Percentiles rank a stretch among this genome's conserved stretches.
Conservation (phyloP, 2,113 vertebrate genomes). For the Sebastes fasciatus region DNA sequence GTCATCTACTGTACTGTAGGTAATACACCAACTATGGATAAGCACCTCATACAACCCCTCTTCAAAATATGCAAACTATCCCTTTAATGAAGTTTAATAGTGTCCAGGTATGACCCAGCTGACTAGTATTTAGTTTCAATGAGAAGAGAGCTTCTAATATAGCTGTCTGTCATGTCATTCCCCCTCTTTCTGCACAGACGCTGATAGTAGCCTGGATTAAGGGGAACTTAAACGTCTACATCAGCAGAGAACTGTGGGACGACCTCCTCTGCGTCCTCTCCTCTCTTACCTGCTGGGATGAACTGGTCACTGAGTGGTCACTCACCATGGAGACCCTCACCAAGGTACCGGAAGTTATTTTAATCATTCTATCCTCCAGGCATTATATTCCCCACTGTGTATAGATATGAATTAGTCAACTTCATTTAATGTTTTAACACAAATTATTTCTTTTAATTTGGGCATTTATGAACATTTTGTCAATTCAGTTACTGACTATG, state of each 20-base stretch:
- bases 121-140: not conserved
- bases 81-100: not conserved
- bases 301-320: slow-evolving; percentile 98
- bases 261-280: slow-evolving; percentile 95
- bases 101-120: not conserved
- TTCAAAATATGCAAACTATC: no score
- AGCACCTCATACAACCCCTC: no score
- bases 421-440: not conserved
- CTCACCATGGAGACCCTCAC: slow-evolving; percentile 99
- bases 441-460: not conserved
- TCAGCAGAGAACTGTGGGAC: slow-evolving; percentile 98
- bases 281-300: slow-evolving; percentile 97
- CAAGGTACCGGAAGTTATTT: slow-evolving; percentile 79
- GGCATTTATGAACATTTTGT: not conserved
- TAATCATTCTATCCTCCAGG: not conserved
- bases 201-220: slow-evolving; percentile 99
- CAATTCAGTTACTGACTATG: not conserved
- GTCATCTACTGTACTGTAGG: no score
- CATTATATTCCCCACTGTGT: not conserved
- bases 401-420: not conserved
- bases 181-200: slow-evolving; percentile 85
- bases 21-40: no score
- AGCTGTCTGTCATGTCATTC: slow-evolving; percentile 19
- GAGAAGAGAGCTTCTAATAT: not conserved
- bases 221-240: slow-evolving; percentile 96